Evolutionary conservation across 2,797 vertebrate genomes (phyloP).

Genomic region (Typhlichthys subterraneus): DNA sequence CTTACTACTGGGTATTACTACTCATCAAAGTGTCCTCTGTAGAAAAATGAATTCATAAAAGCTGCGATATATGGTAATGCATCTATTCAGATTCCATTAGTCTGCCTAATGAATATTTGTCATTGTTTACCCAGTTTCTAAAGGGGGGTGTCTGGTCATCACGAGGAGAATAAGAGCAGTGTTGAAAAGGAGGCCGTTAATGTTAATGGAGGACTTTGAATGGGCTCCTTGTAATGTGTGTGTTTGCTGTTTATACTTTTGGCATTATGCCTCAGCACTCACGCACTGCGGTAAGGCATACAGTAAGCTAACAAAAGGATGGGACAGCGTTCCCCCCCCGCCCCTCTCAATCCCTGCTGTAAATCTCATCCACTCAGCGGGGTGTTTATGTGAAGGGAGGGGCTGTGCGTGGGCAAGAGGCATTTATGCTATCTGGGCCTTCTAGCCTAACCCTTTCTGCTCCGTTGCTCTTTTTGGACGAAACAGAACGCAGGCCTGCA

Average conservation of each 20-base stretch:
- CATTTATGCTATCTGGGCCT: conserved; percentile 67
- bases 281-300: conserved; percentile 47
- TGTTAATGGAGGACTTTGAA: conserved; percentile 69
- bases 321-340: conserved; percentile 8
- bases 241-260: conserved; percentile 45
- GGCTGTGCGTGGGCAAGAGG: conserved; percentile 65
- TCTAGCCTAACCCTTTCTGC: conserved; percentile 60
- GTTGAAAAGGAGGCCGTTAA: conserved; percentile 62
- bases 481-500: conserved; percentile 63
- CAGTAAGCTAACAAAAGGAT: conserved; percentile 50
- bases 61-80: conserved; percentile 65
- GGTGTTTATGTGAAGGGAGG: conserved; percentile 61
- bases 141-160: conserved; percentile 57
- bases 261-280: conserved; percentile 48
- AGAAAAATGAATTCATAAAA: conserved; percentile 63
- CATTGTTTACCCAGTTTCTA: conserved; percentile 57
- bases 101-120: conserved; percentile 71
- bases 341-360: conserved; percentile 43
- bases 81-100: conserved; percentile 84
- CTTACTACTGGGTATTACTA: conserved; percentile 34
- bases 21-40: conserved; percentile 59
- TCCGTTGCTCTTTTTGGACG: conserved; percentile 47
- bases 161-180: conserved; percentile 49
- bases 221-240: conserved; percentile 25
- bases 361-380: conserved; percentile 54